phyloP scores from a whole-genome alignment of 2,888 invertebrate species.

The Tetranychus piercei region DNA sequence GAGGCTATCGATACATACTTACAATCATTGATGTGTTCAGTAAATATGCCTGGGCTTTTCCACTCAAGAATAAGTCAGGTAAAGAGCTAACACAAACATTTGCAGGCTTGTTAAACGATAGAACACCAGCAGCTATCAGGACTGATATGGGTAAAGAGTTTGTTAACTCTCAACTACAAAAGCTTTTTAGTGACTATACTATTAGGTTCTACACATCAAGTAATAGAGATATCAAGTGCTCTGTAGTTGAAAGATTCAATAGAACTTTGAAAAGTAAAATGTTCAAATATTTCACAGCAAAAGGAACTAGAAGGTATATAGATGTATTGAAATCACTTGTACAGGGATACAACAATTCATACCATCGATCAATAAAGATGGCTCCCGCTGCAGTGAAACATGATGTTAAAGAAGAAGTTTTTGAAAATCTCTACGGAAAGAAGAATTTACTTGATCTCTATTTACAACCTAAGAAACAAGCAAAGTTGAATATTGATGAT shows the following conservation, averaged over 20 bases:
- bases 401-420: not conserved
- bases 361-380: constrained; percentile 7
- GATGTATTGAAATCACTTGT: constrained; percentile 4
- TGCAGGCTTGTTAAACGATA: constrained; percentile 20
- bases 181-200: not conserved
- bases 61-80: constrained; percentile 27
- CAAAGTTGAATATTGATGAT: too few species aligned
- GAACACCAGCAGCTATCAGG: constrained; percentile 24
- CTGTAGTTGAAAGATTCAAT: constrained; percentile 30
- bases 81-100: constrained; percentile 22
- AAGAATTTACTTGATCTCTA: not conserved
- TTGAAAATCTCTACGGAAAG: not conserved
- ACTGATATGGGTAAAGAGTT: constrained; percentile 27
- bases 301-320: constrained; percentile 21
- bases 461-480: too few species aligned
- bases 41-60: constrained; percentile 27
- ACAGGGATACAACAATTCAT: not conserved
- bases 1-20: constrained; percentile 27
- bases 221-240: constrained; percentile 28
- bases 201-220: constrained; percentile 25
- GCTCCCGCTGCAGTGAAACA: not conserved
- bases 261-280: constrained; percentile 29
- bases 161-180: constrained; percentile 19
- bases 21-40: constrained; percentile 28
- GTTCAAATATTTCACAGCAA: constrained; percentile 28